A percentile compares a stretch with the other conserved stretches of the same genome.
Evolutionary conservation across 2,888 invertebrate genomes (phyloP).

Genomic region (Chalcosyrphus nemorum): DNA sequence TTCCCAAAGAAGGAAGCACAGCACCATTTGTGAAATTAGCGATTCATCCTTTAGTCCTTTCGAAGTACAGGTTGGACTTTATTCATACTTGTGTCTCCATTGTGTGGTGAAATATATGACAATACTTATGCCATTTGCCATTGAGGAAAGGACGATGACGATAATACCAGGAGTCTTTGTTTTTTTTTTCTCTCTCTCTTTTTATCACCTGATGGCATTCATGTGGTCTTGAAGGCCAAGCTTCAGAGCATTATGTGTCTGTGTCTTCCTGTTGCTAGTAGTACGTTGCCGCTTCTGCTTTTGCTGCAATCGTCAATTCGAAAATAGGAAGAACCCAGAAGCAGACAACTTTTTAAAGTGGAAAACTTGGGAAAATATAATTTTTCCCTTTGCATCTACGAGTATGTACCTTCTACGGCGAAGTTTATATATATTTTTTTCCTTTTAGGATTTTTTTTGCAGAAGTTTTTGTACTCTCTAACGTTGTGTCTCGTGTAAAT

Average conservation of each 20-base stretch:
- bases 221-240: slow-evolving; percentile 65
- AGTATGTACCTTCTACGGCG: slow-evolving; percentile 26
- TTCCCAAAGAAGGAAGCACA: slow-evolving; percentile 4
- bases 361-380: slow-evolving; percentile 73
- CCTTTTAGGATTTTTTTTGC: slow-evolving; percentile 61
- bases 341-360: slow-evolving; percentile 71
- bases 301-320: slow-evolving; percentile 59
- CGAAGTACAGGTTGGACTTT: slow-evolving; percentile 29
- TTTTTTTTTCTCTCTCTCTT: slow-evolving; percentile 51
- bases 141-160: slow-evolving; percentile 29
- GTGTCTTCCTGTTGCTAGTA: slow-evolving; percentile 44
- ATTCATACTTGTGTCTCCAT: slow-evolving; percentile 33
- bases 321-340: slow-evolving; percentile 53
- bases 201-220: slow-evolving; percentile 69
- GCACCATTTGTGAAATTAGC: slow-evolving; percentile 60
- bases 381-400: slow-evolving; percentile 34
- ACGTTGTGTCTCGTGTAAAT: background rate
- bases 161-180: slow-evolving; percentile 45
- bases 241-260: slow-evolving; percentile 43
- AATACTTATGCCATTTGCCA: background rate
- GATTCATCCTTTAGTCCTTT: slow-evolving; percentile 41
- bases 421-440: slow-evolving; percentile 51
- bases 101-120: slow-evolving; percentile 25
- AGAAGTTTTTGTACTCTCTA: slow-evolving; percentile 45
- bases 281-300: slow-evolving; percentile 7